These are phyloP conservation scores for Pycnonotus jocosus DNA, from an alignment of 2,113 vertebrate species.

Conservation along the genomic window DNA sequence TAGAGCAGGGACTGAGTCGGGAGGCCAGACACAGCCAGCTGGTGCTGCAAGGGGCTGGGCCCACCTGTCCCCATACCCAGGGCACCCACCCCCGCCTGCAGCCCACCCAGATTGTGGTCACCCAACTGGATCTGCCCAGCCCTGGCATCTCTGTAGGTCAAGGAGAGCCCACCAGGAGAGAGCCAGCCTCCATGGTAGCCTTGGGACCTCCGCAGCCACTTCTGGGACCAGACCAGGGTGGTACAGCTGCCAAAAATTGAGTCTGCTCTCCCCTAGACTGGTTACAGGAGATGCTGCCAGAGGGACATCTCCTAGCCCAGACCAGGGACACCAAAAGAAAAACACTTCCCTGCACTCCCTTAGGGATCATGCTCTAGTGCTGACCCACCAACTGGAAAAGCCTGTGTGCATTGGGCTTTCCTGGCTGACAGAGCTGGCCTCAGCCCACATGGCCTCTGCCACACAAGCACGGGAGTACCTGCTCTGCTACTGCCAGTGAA, in stretches of 20 bases:
- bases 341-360: neutral
- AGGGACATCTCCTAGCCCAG: neutral
- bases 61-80: neutral
- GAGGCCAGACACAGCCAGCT: rapidly evolving
- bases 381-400: neutral
- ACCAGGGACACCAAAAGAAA: neutral
- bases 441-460: rapidly evolving
- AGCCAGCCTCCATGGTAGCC: neutral
- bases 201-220: neutral
- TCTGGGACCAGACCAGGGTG: neutral
- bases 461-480: rapidly evolving
- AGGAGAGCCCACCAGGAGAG: neutral
- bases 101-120: rapidly evolving
- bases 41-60: neutral
- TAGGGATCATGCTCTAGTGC: rapidly evolving
- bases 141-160: neutral
- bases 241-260: rapidly evolving
- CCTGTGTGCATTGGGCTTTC: neutral
- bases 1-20: neutral
- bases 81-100: neutral
- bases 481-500: rapidly evolving
- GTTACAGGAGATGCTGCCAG: neutral
- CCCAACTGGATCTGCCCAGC: neutral
- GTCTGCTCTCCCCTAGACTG: neutral
- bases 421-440: neutral